Evolutionary conservation across 1,140 invertebrate species (phyloP).

Genomic region (Pseudomyrmex dendroicus): DNA sequence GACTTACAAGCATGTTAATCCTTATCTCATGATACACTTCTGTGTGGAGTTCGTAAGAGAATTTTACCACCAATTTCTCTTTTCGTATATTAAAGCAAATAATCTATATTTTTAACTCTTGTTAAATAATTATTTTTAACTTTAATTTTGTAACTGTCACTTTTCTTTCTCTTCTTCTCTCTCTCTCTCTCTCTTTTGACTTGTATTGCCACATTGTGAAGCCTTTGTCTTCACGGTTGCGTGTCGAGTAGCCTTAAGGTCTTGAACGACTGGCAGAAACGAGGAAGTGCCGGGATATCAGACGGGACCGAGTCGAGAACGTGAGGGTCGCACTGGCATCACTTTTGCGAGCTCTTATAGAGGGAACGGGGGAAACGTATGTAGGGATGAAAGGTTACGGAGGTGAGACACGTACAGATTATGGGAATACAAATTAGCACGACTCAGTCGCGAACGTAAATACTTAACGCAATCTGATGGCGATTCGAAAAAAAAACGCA

Average conservation of each 20-base stretch:
- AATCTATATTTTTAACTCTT: no score
- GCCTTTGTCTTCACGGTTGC: constrained; percentile 49
- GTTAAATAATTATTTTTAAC: no score
- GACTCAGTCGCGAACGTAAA: constrained; percentile 5
- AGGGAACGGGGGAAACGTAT: background rate
- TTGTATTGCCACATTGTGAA: background rate
- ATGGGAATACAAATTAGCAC: constrained; percentile 62
- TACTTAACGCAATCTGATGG: constrained; percentile 9
- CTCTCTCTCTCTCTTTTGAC: no score
- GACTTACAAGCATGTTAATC: constrained; percentile 29
- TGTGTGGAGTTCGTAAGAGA: background rate
- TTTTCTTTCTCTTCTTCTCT: no score
- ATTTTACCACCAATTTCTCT: no score
- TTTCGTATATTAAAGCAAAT: no score
- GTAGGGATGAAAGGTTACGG: constrained; percentile 45
- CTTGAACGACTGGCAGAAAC: constrained; percentile 56
- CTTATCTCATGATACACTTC: background rate
- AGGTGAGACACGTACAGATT: constrained; percentile 55
- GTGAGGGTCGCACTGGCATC: constrained; percentile 64
- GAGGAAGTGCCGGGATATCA: constrained; percentile 67
- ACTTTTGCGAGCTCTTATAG: constrained; percentile 36
- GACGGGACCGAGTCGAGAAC: constrained; percentile 65
- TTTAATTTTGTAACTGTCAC: no score
- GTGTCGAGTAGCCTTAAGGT: constrained; percentile 58
- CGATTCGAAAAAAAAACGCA: background rate